A percentile compares a stretch with the other conserved stretches of the same genome.
phyloP scores from a whole-genome alignment of 1,140 invertebrate genomes.

The Drosophila guanche region DNA sequence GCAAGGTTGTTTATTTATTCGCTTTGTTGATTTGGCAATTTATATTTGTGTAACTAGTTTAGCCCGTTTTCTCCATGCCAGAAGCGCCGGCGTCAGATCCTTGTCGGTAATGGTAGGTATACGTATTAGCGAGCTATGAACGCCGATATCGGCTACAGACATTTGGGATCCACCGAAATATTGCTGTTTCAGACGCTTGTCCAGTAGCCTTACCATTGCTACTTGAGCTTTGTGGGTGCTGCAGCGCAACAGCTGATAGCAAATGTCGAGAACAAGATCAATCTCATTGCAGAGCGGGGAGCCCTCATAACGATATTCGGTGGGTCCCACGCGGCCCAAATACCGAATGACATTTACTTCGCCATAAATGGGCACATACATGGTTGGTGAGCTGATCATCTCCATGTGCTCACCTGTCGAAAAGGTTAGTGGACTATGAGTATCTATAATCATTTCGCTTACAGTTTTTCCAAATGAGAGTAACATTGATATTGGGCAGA shows the following conservation, averaged over 20 bases:
- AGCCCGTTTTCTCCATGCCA: slow-evolving; percentile 74
- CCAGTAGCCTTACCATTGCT: slow-evolving; percentile 66
- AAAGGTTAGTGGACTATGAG: not conserved
- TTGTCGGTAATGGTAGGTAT: slow-evolving; percentile 73
- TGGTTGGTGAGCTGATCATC: slow-evolving; percentile 82
- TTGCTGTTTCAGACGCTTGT: slow-evolving; percentile 70
- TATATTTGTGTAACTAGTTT: slow-evolving; percentile 70
- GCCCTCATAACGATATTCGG: slow-evolving; percentile 74
- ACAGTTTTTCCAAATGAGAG: slow-evolving; percentile 83
- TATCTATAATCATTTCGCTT: slow-evolving; percentile 12
- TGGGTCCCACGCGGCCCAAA: slow-evolving; percentile 76
- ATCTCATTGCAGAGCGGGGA: slow-evolving; percentile 76
- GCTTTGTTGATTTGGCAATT: slow-evolving; percentile 19
- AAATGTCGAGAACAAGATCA: slow-evolving; percentile 79
- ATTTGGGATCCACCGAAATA: slow-evolving; percentile 75
- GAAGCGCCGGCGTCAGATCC: slow-evolving; percentile 72
- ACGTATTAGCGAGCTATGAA: slow-evolving; percentile 75
- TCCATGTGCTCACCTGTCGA: slow-evolving; percentile 77
- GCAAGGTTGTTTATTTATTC: slow-evolving; percentile 35
- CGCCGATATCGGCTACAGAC: slow-evolving; percentile 79
- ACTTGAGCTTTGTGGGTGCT: slow-evolving; percentile 70
- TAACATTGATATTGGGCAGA: slow-evolving; percentile 72
- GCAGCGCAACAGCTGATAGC: slow-evolving; percentile 80
- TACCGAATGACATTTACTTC: slow-evolving; percentile 82
- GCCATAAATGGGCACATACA: slow-evolving; percentile 83